A percentile compares a stretch with the other conserved stretches of the same genome.
These are phyloP conservation scores for Drosophila nr. perissopoda DNA, from an alignment of 2,888 invertebrate genomes.

Conservation along the genomic window DNA sequence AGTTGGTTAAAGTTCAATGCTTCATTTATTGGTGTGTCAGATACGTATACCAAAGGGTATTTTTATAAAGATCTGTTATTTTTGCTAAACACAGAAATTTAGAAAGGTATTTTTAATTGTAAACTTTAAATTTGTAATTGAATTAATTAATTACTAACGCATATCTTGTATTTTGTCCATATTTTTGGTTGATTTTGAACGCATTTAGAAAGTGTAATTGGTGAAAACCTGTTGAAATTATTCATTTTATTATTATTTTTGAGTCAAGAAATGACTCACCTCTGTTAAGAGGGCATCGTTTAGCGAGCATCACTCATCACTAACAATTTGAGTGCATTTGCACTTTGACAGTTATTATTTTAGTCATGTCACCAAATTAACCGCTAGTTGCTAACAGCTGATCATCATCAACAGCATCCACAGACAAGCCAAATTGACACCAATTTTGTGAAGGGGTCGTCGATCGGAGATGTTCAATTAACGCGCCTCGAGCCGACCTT, in stretches of 20 bases:
- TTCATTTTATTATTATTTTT: neutral
- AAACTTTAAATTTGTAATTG: too few relatives aligned
- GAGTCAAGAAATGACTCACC: neutral
- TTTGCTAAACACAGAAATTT: too few relatives aligned
- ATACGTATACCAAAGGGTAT: neutral
- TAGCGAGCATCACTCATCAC: neutral
- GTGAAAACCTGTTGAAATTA: neutral
- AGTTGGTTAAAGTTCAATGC: conserved; percentile 12
- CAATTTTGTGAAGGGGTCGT: conserved; percentile 64
- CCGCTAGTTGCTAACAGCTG: conserved; percentile 27
- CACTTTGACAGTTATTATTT: conserved; percentile 32
- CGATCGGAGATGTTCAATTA: conserved; percentile 52
- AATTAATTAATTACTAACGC: too few relatives aligned
- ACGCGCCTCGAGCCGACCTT: conserved; percentile 69
- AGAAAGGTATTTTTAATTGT: too few relatives aligned
- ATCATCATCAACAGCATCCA: conserved; percentile 7
- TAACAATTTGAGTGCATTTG: conserved; percentile 7
- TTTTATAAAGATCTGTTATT: neutral
- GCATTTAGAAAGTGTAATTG: too few relatives aligned
- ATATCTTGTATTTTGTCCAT: too few relatives aligned
- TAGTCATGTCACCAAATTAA: conserved; percentile 47
- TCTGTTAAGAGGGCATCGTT: neutral
- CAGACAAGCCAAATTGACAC: conserved; percentile 59
- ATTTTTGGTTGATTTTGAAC: too few relatives aligned
- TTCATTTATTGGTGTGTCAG: conserved; percentile 24